phyloP scores from a whole-genome alignment of 2,888 invertebrate genomes.

The Cataglyphis livida region DNA sequence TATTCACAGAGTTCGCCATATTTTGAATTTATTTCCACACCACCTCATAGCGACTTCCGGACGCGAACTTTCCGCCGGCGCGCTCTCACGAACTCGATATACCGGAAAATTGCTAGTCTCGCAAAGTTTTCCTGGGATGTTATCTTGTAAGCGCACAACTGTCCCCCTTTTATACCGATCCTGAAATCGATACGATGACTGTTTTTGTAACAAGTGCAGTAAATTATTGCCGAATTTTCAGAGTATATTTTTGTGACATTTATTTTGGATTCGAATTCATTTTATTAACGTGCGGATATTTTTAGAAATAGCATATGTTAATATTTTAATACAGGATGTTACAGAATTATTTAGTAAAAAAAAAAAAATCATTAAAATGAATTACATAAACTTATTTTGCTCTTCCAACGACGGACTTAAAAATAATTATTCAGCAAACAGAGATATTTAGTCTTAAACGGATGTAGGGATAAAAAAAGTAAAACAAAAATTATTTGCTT shows the following conservation, averaged over 20 bases:
- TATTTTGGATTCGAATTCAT: not conserved
- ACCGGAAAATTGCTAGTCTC: conserved; percentile 67
- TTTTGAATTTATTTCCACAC: conserved; percentile 60
- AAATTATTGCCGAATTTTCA: conserved; percentile 18
- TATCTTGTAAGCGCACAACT: conserved; percentile 26
- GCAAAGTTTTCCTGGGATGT: conserved; percentile 53
- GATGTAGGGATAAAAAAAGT: not conserved
- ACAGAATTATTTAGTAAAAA: not conserved
- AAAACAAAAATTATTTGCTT: not conserved
- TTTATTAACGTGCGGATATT: conserved; percentile 3
- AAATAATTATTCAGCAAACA: not conserved
- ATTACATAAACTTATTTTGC: not conserved
- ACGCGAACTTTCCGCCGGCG: conserved; percentile 58
- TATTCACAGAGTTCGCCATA: conserved; percentile 49
- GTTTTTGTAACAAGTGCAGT: conserved; percentile 27
- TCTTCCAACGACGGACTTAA: not conserved
- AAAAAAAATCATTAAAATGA: not conserved
- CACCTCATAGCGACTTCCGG: conserved; percentile 56
- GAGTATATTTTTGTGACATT: not conserved
- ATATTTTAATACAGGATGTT: not conserved
- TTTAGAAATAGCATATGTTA: not conserved
- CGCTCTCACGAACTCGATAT: conserved; percentile 67
- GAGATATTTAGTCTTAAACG: not conserved
- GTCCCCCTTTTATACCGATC: conserved; percentile 32
- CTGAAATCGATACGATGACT: conserved; percentile 33